Percentiles rank a stretch among this genome's conserved stretches.
phyloP scores from a whole-genome alignment of 2,113 vertebrate species.

The Ranitomeya variabilis region DNA sequence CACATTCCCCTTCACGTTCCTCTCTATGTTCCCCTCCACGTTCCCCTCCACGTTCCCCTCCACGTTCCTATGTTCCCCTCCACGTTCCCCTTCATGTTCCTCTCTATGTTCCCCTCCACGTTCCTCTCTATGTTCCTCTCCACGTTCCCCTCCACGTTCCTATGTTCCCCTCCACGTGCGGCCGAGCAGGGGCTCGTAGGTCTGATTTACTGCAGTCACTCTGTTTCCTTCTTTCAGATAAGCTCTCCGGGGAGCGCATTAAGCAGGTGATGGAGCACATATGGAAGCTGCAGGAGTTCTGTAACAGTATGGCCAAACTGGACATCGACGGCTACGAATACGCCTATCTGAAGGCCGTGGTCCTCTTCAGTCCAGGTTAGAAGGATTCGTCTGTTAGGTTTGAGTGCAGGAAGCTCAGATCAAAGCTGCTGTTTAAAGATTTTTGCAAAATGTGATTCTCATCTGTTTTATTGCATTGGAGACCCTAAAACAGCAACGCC shows the following conservation, averaged over 20 bases:
- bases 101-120: not conserved
- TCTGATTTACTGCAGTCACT: not conserved
- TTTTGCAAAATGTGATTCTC: too few species aligned
- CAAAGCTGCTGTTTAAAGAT: not conserved
- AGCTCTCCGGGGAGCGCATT: constrained; percentile 91
- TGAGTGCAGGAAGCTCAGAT: not conserved
- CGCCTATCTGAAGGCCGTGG: constrained; percentile 97
- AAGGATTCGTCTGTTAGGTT: not conserved
- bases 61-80: too few species aligned
- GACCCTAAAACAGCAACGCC: too few species aligned
- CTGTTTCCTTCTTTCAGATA: constrained; percentile 74
- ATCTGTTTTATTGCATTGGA: too few species aligned
- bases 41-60: too few species aligned
- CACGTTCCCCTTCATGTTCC: too few species aligned
- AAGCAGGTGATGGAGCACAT: constrained; percentile 99
- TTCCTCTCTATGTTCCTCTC: too few species aligned
- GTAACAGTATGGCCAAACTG: constrained; percentile 95
- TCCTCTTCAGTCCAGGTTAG: constrained; percentile 97
- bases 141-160: too few species aligned
- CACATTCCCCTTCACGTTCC: too few species aligned
- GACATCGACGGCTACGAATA: constrained; percentile 96
- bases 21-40: too few species aligned
- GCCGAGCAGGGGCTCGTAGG: not conserved
- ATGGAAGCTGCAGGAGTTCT: constrained; percentile 99
- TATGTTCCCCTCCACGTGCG: not conserved